These are phyloP conservation scores for Oxycera nigricornis DNA, from an alignment of 2,888 invertebrate species.

Conservation along the genomic window DNA sequence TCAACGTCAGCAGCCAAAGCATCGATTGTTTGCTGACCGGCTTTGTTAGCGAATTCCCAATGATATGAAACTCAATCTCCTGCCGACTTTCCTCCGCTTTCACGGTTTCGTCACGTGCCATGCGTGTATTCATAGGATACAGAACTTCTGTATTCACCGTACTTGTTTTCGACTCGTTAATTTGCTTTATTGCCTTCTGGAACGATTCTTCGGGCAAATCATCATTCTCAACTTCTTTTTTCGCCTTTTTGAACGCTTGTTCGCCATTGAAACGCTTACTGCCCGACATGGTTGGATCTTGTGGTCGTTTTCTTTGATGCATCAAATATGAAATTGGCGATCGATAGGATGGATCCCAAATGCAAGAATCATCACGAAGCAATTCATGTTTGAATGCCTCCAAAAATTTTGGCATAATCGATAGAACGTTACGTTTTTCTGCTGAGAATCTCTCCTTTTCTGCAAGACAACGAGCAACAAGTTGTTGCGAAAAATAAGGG, in stretches of 20 bases:
- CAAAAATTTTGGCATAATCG: constrained; percentile 91
- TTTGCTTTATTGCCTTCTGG: constrained; percentile 80
- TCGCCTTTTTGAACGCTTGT: constrained; percentile 46
- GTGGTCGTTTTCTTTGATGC: constrained; percentile 59
- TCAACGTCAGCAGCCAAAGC: constrained; percentile 83
- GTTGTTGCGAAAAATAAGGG: constrained; percentile 79
- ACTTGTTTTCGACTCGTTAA: constrained; percentile 78
- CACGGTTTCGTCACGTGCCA: constrained; percentile 82
- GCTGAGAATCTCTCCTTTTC: constrained; percentile 90
- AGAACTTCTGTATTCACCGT: constrained; percentile 68
- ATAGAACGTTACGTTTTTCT: constrained; percentile 80
- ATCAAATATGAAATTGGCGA: constrained; percentile 58
- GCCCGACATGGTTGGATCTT: constrained; percentile 55
- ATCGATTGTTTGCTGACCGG: constrained; percentile 89
- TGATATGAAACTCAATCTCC: constrained; percentile 90
- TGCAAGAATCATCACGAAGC: constrained; percentile 83
- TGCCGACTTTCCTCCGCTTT: constrained; percentile 88
- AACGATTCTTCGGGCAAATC: constrained; percentile 83
- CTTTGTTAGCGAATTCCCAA: constrained; percentile 89
- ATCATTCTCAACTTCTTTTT: constrained; percentile 62
- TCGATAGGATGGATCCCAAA: constrained; percentile 93
- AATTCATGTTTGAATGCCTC: constrained; percentile 88
- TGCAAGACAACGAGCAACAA: constrained; percentile 89
- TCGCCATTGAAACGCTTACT: constrained; percentile 39
- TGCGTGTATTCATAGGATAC: constrained; percentile 81